These are phyloP conservation scores for Himalopsyche phryganea DNA, from an alignment of 1,140 invertebrate genomes.

Conservation along the genomic window DNA sequence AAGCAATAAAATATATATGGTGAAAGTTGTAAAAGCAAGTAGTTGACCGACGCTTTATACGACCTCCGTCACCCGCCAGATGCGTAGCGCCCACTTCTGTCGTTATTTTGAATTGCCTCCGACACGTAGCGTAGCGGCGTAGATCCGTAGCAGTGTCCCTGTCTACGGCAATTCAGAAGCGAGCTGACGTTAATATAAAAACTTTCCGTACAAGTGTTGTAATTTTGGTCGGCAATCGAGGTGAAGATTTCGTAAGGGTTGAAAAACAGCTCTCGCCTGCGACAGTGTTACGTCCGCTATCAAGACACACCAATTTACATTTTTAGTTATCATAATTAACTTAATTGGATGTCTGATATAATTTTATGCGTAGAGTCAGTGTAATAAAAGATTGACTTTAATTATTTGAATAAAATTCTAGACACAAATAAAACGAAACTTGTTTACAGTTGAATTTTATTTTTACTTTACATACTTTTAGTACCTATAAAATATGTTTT, in stretches of 20 bases:
- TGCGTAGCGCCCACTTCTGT: conserved; percentile 29
- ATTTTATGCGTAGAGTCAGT: conserved; percentile 1
- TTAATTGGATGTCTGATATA: conserved; percentile 18
- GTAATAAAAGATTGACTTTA: too few relatives aligned
- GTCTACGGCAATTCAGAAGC: conserved; percentile 24
- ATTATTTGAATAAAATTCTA: too few relatives aligned
- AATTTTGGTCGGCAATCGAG: conserved; percentile 32
- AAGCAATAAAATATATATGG: conserved; percentile 33
- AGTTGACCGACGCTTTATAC: conserved; percentile 16
- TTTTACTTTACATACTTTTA: too few relatives aligned
- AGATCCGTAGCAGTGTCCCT: conserved; percentile 9
- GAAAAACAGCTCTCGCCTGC: conserved; percentile 18
- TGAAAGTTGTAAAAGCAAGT: conserved; percentile 33
- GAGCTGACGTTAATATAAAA: conserved; percentile 34
- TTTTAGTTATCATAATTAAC: not conserved
- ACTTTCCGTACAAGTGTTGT: conserved; percentile 28
- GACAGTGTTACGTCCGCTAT: too few relatives aligned
- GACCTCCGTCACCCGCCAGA: conserved; percentile 29
- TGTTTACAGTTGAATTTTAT: too few relatives aligned
- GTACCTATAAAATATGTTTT: too few relatives aligned
- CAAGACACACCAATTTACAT: not conserved
- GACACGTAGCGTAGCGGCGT: conserved; percentile 18
- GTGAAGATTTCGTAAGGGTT: conserved; percentile 18
- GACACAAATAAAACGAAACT: too few relatives aligned
- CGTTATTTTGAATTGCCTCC: conserved; percentile 33